Percentiles rank a stretch among this genome's conserved stretches.
Conservation (phyloP, 2,113 vertebrate species). For the Aldabrachelys gigantea region DNA sequence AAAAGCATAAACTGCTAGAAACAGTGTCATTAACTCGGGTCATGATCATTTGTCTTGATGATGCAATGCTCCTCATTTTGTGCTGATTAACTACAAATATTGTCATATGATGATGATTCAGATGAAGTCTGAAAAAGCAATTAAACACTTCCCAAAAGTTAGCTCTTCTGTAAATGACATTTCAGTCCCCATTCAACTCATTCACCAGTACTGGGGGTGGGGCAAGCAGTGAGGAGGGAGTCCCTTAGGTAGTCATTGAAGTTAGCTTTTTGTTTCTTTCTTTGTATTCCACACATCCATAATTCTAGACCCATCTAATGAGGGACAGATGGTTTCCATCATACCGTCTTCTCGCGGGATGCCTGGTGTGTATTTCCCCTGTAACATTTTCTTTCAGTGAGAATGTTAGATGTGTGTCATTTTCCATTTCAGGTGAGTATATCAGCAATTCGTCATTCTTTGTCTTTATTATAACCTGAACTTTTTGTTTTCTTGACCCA, state of each 20-base stretch:
- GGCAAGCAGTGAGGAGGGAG: not conserved
- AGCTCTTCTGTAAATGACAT: not conserved
- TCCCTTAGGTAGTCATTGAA: accelerated
- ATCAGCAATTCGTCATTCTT: not conserved
- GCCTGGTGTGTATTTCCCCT: not conserved
- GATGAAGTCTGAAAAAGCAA: not conserved
- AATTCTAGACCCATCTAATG: not conserved
- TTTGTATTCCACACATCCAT: not conserved
- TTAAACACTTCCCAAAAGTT: not conserved
- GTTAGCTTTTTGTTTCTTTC: not conserved
- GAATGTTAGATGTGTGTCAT: not conserved
- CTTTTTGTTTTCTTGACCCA: not conserved
- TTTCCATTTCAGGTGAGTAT: constrained; percentile 11
- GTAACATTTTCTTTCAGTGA: not conserved
- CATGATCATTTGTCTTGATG: not conserved
- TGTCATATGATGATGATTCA: not conserved
- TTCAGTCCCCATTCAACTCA: not conserved
- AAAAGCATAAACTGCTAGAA: not conserved
- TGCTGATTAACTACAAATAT: not conserved
- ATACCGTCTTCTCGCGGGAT: not conserved
- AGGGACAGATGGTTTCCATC: not conserved
- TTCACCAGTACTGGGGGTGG: not conserved
- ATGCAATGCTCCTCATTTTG: not conserved
- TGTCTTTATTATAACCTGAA: not conserved
- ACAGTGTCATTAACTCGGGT: not conserved